Evolutionary conservation across 2,888 invertebrate species (phyloP).

Genomic region (Cyaniris semiargus): DNA sequence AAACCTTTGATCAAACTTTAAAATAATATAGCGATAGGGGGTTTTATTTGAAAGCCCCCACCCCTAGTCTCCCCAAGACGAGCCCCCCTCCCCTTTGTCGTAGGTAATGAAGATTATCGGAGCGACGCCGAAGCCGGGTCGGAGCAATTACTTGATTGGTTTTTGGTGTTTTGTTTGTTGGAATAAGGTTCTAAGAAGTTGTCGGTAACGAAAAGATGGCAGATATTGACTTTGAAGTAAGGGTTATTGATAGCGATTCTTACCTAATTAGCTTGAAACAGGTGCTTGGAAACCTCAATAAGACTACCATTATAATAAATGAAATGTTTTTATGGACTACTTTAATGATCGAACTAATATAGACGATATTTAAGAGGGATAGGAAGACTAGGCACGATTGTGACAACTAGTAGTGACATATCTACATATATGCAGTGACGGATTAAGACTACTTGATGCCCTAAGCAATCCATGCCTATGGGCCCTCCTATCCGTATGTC

Average conservation of each 20-base stretch:
- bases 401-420: too few relatives aligned
- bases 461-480: too few relatives aligned
- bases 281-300: neutral
- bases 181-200: slow-evolving; percentile 42
- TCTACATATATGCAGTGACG: too few relatives aligned
- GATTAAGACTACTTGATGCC: too few relatives aligned
- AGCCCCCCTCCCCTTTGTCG: slow-evolving; percentile 45
- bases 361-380: too few relatives aligned
- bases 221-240: slow-evolving; percentile 27
- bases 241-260: slow-evolving; percentile 18
- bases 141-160: slow-evolving; percentile 75
- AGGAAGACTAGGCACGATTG: neutral
- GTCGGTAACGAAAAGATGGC: slow-evolving; percentile 32
- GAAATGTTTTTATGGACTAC: too few relatives aligned
- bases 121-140: slow-evolving; percentile 45
- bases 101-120: slow-evolving; percentile 66
- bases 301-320: neutral
- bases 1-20: neutral
- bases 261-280: slow-evolving; percentile 12
- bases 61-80: slow-evolving; percentile 34
- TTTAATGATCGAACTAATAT: too few relatives aligned
- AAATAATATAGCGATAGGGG: slow-evolving; percentile 3
- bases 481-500: too few relatives aligned
- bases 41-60: slow-evolving; percentile 22
- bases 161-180: slow-evolving; percentile 66